Evolutionary conservation across 2,888 invertebrate species (phyloP), one percentile per base, ranked within the genome.

Genomic region (Coleophora deauratella): DNA sequence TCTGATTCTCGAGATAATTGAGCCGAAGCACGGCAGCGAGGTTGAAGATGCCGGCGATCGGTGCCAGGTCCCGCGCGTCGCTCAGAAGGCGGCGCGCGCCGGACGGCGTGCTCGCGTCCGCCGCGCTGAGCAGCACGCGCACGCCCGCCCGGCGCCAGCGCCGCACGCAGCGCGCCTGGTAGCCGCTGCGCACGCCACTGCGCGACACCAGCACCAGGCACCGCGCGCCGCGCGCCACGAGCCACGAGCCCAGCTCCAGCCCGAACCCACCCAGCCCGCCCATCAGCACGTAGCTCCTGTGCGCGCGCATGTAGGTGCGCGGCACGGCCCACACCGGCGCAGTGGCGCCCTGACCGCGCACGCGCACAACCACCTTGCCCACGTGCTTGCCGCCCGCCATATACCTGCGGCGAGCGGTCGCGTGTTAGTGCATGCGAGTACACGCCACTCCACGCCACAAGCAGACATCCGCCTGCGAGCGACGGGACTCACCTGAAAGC

Each of bases 341-440:
- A 6, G 76, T 67, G 1, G 79, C 55, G 69, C 95, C 95, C 76
- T 97, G 97, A 21, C 93, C 91, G 47, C 95, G 90, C 43, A 98
- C 92, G 77, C 97, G 94, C 52, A 99, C 77, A 37, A 98, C 75
- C 38, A 99, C 98, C 88, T 99, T 99, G 56, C 99, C 99, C 60
- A 98, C 96, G 79, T 99, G 99, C 72, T 96, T 97, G 46, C 99
- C 99, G 8, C 96, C 93, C 12, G 98, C 98, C 97, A 99, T 98
- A 80, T 89, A 97, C 52, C 82, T 78, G n/a, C n/a, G n/a, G 66
- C 41, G n/a, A n/a, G n/a, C n/a, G n/a, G 21, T 21, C 21, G 21
- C 21, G 21, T 6, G 21, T 21, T 21, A 21, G 21, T 21, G 21
- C 21, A 3, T 21, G 21, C n/a, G n/a, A n/a, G n/a, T n/a, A n/a